These are phyloP conservation scores for Nothoprocta pentlandii DNA, from an alignment of 2,113 vertebrate species.

Conservation along the genomic window DNA sequence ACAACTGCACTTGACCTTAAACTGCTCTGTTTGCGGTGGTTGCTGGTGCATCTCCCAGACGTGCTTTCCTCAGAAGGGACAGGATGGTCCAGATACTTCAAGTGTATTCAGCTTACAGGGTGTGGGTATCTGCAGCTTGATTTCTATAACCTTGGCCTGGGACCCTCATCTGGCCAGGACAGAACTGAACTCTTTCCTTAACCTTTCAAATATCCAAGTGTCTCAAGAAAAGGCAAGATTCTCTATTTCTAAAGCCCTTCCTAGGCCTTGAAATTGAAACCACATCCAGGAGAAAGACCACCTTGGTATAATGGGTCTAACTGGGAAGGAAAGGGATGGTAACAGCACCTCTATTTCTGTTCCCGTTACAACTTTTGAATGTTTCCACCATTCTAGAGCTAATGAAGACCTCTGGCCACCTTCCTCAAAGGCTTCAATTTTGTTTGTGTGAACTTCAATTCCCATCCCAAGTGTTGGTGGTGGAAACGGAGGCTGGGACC, in stretches of 20 bases:
- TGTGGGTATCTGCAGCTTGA: not conserved
- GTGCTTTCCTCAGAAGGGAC: not conserved
- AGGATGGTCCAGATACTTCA: not conserved
- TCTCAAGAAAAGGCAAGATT: not conserved
- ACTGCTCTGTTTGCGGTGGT: not conserved
- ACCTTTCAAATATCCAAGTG: not conserved
- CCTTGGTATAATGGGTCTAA: accelerated
- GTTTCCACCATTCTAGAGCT: accelerated
- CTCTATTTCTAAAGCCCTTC: not conserved
- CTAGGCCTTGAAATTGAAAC: not conserved
- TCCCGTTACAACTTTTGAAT: not conserved
- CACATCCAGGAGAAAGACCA: not conserved
- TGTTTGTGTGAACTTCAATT: not conserved
- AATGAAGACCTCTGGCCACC: not conserved
- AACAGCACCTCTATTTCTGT: not conserved
- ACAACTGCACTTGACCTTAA: accelerated
- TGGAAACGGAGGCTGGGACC: not conserved
- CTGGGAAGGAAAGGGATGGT: not conserved
- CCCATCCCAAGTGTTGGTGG: not conserved
- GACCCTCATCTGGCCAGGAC: not conserved
- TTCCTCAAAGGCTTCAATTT: not conserved
- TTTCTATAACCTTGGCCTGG: not conserved
- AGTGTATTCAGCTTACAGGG: no score
- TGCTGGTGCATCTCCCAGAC: not conserved
- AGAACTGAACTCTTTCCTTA: not conserved